Evolutionary conservation across 2,113 vertebrate species (phyloP), one percentile per base, ranked within the genome.

Genomic region (Microtus montanus): DNA sequence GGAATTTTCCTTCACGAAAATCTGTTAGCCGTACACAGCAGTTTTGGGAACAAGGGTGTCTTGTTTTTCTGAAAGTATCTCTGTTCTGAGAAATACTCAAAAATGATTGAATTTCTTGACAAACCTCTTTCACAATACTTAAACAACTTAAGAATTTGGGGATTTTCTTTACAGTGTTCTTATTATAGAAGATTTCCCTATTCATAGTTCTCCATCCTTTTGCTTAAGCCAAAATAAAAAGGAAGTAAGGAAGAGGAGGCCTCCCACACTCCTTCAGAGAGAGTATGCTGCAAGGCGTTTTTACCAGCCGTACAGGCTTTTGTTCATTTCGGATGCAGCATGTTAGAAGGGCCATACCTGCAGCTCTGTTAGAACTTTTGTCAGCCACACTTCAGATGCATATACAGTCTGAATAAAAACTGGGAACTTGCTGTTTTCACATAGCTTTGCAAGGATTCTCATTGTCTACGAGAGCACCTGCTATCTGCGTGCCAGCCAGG

Each of bases 81-180:
- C 71, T 94, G 7, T 97, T 97, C 94, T 97, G 94, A 97, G 97
- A 97, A 97, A 96, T 93, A 64, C 58, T 87, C 38, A 80, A 87
- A 92, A 89, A 84, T 63, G 2, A 97, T 95, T 97, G 52, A 87
- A 94, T 96, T 97, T 97, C 91, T 96, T 38, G 90, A 92, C 54
- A 97, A 96, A 8, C 75, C 87, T 95, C 84, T 97, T 97, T 97
- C 97, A 96, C 92, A 97, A 97, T 71, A 97, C 66, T 95, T 95
- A 96, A 94, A 91, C 84, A 90, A 96, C 87, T 92, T 68, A 96
- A 97, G 94, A 97, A 97, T 97, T 96, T 94, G 96, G 97, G 97
- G 70, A 95, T 96, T 97, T 97, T 97, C 90, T 94, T 86, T 52
- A 71, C 85, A 78, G 70, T 54, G 47, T 75, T 94, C 87, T 93